phyloP scores from a whole-genome alignment of 2,113 vertebrate species.

The Rhabdomys dilectus region DNA sequence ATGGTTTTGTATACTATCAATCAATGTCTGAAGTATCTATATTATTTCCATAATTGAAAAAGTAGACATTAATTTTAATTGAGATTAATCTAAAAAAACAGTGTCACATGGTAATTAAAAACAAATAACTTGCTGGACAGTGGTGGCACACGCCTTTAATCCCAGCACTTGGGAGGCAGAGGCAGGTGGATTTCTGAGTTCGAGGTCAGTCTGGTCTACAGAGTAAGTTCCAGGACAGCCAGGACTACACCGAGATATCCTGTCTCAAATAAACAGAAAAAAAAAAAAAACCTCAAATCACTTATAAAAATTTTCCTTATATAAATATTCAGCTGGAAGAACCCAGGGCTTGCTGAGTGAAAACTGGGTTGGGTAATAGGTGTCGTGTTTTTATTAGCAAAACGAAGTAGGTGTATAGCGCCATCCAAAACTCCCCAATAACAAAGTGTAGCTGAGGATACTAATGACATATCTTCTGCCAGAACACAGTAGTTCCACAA shows the following conservation, averaged over 20 bases:
- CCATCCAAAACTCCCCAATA: neutral
- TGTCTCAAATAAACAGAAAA: too few species aligned
- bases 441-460: neutral
- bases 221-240: too few species aligned
- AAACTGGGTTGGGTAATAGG: slow-evolving; percentile 15
- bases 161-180: too few species aligned
- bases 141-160: too few species aligned
- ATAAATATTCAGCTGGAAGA: slow-evolving; percentile 42
- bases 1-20: neutral
- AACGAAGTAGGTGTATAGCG: neutral
- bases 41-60: slow-evolving; percentile 27
- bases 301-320: slow-evolving; percentile 51
- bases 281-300: neutral
- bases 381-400: slow-evolving; percentile 7
- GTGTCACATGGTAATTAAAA: neutral
- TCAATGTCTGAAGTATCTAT: neutral
- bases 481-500: neutral
- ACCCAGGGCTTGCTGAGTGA: slow-evolving; percentile 24
- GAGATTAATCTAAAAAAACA: slow-evolving; percentile 5
- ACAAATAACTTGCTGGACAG: neutral
- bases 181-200: too few species aligned
- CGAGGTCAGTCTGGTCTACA: too few species aligned
- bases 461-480: neutral
- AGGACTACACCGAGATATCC: too few species aligned
- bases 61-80: slow-evolving; percentile 9